Percentiles rank a stretch among this genome's conserved stretches.
phyloP scores from a whole-genome alignment of 2,113 vertebrate species.

The Benitochromis conjunctus region DNA sequence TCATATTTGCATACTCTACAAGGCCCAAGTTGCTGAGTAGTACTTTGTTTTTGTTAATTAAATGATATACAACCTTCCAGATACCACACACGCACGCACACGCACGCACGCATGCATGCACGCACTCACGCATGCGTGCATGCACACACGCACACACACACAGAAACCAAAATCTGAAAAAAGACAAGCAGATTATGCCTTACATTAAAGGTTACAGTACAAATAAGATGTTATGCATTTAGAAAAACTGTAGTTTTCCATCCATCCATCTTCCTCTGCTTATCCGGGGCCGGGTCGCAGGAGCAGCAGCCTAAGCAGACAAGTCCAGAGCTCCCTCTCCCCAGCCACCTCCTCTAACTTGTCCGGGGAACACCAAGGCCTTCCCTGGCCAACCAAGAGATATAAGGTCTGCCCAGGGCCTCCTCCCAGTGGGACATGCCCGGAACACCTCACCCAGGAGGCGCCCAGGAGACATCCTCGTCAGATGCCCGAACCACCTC shows the following conservation, averaged over 20 bases:
- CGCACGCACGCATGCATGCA: no score
- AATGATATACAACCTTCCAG: background rate
- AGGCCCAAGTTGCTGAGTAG: background rate
- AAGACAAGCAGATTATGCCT: background rate
- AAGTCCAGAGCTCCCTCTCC: no score
- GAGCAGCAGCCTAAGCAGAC: no score
- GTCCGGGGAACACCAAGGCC: background rate
- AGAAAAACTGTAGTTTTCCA: no score
- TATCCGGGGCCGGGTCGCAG: no score
- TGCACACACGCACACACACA: background rate
- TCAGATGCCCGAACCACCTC: background rate
- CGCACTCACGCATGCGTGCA: no score
- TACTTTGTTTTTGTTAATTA: background rate
- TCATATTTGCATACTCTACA: background rate
- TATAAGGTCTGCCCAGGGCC: background rate
- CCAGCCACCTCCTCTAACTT: no score
- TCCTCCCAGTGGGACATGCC: background rate
- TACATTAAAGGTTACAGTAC: background rate
- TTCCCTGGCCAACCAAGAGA: background rate
- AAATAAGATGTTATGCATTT: no score
- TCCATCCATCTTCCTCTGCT: no score
- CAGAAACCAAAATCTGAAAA: background rate
- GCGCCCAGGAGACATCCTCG: background rate
- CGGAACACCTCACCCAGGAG: background rate
- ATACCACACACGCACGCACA: background rate